These are phyloP conservation scores for Ganaspis brasiliensis DNA, from an alignment of 2,888 invertebrate species.

Conservation along the genomic window DNA sequence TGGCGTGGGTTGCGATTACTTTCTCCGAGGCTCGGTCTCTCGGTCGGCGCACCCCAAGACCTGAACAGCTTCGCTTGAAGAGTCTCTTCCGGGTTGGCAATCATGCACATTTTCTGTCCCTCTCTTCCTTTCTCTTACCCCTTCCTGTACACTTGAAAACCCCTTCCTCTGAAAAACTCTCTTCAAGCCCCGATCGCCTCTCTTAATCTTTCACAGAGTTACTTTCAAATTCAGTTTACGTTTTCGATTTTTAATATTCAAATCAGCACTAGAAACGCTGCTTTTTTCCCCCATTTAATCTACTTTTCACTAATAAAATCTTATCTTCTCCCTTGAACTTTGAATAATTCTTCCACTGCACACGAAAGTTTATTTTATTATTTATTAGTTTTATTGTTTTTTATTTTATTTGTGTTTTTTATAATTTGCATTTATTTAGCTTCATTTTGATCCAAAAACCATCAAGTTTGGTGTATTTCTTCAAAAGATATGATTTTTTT, in stretches of 20 bases:
- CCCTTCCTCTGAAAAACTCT: constrained; percentile 29
- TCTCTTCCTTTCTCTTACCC: constrained; percentile 62
- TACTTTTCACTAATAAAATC: neutral
- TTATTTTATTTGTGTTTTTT: too few relatives aligned
- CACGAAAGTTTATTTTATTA: neutral
- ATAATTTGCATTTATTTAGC: too few relatives aligned
- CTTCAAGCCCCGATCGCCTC: constrained; percentile 40
- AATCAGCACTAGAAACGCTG: neutral
- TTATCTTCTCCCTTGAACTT: too few relatives aligned
- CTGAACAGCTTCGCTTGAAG: constrained; percentile 66
- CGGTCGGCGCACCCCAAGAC: constrained; percentile 69
- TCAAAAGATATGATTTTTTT: too few relatives aligned
- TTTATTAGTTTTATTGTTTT: too few relatives aligned
- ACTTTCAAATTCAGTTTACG: constrained; percentile 38
- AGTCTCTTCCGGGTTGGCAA: constrained; percentile 71
- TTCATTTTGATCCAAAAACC: too few relatives aligned
- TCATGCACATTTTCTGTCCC: constrained; percentile 59
- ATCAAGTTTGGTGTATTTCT: too few relatives aligned
- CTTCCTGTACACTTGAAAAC: constrained; percentile 38
- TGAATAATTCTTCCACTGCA: too few relatives aligned
- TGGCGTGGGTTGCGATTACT: constrained; percentile 75
- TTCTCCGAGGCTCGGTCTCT: constrained; percentile 71
- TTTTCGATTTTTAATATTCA: constrained; percentile 33
- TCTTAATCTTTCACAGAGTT: neutral
- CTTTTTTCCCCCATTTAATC: neutral